Conservation (phyloP, 1,140 invertebrate species). For the Drosophila pallidifrons region DNA sequence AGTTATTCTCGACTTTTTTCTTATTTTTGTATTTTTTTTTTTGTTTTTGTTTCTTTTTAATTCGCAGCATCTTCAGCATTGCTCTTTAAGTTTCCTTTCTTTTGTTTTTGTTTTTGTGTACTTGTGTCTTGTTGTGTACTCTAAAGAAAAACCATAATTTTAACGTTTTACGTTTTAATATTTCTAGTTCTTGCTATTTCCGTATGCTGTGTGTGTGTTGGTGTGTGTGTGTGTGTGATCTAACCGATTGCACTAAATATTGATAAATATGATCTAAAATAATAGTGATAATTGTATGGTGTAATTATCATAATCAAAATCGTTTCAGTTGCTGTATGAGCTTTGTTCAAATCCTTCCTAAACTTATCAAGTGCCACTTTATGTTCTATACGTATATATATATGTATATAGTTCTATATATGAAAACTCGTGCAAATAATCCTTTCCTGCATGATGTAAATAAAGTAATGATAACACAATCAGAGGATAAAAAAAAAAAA, state of each 20-base stretch:
- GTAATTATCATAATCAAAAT: slow-evolving; percentile 1
- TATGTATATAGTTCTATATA: slow-evolving; percentile 20
- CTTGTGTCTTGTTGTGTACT: slow-evolving; percentile 14
- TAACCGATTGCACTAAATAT: slow-evolving; percentile 41
- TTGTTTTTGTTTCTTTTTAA: slow-evolving; percentile 26
- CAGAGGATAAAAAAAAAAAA: background rate
- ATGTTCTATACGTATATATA: background rate
- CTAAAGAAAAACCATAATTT: slow-evolving; percentile 34
- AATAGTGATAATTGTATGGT: slow-evolving; percentile 22
- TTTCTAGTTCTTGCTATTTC: slow-evolving; percentile 17
- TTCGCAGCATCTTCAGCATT: slow-evolving; percentile 38
- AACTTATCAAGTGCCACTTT: slow-evolving; percentile 4
- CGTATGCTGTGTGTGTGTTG: slow-evolving; percentile 4
- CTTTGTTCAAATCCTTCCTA: slow-evolving; percentile 17
- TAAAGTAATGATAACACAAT: slow-evolving; percentile 20
- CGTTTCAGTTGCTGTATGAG: slow-evolving; percentile 14
- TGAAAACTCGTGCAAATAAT: slow-evolving; percentile 9
- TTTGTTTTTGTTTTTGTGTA: background rate
- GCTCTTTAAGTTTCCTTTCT: slow-evolving; percentile 10
- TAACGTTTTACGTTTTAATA: slow-evolving; percentile 42
- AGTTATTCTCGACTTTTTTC: background rate
- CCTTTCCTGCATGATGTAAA: background rate
- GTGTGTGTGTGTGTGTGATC: slow-evolving; percentile 22
- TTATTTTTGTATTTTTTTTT: slow-evolving; percentile 25
- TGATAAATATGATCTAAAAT: slow-evolving; percentile 25